phyloP scores from a whole-genome alignment of 2,113 vertebrate species.

The Sporophila hypoxantha region DNA sequence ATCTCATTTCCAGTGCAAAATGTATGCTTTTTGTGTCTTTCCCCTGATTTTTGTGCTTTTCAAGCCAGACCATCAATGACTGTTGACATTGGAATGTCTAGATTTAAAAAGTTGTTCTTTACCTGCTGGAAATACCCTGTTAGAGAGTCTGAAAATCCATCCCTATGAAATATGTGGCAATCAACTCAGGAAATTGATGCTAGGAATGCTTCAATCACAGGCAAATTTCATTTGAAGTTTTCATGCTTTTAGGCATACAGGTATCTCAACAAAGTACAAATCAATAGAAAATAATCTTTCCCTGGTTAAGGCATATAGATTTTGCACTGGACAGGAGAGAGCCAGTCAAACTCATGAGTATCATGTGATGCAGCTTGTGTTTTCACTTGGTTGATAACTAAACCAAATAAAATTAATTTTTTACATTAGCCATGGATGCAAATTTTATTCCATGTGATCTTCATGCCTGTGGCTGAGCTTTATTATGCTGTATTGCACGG shows the following conservation, averaged over 20 bases:
- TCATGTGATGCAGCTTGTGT: not conserved
- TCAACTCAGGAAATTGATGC: not conserved
- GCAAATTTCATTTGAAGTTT: not conserved
- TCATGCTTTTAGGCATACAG: not conserved
- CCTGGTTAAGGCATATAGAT: not conserved
- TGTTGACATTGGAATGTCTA: not conserved
- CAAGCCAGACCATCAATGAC: not conserved
- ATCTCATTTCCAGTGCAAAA: not conserved
- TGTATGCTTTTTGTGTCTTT: not conserved
- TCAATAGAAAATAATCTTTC: not conserved
- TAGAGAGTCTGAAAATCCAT: accelerated
- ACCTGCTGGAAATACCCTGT: not conserved
- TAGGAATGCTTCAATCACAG: not conserved
- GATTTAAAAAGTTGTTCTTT: not conserved
- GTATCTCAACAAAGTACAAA: not conserved
- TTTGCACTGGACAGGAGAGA: not conserved
- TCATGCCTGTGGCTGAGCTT: not conserved
- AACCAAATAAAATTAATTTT: not conserved
- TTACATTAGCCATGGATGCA: not conserved
- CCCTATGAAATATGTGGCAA: not conserved
- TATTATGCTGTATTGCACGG: not conserved
- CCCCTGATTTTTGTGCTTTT: not conserved
- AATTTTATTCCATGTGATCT: not conserved
- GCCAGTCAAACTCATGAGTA: not conserved
- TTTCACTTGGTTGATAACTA: not conserved